Evolutionary conservation across 1,140 invertebrate genomes (phyloP).

Genomic region (Teleogryllus occipitalis): DNA sequence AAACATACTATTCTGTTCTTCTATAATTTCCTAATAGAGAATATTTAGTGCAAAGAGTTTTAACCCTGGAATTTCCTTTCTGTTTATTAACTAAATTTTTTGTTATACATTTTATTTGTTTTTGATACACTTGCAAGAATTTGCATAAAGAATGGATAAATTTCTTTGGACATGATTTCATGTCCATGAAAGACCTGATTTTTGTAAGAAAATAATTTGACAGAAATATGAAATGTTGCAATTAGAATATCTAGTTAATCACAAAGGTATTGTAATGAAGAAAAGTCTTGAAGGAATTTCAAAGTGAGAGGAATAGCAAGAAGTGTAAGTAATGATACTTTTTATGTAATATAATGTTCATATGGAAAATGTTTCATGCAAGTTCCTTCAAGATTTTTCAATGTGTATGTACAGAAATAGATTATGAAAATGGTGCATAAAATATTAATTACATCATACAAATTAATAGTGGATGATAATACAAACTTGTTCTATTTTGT

Average conservation of each 20-base stretch:
- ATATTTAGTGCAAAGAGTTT: too few relatives aligned
- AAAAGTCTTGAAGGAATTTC: neutral
- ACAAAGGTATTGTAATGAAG: neutral
- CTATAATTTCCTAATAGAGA: too few relatives aligned
- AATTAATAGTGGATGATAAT: constrained; percentile 15
- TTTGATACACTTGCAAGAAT: too few relatives aligned
- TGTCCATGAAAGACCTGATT: neutral
- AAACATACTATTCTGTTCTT: neutral
- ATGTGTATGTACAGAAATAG: neutral
- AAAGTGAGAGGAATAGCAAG: neutral
- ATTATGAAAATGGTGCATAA: neutral
- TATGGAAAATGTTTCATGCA: neutral
- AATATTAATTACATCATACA: constrained; percentile 9
- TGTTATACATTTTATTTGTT: too few relatives aligned
- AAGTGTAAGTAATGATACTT: neutral
- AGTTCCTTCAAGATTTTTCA: constrained; percentile 1
- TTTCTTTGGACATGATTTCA: neutral
- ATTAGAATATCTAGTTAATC: neutral
- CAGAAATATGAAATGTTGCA: neutral
- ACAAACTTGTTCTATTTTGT: constrained; percentile 22
- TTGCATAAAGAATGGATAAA: too few relatives aligned
- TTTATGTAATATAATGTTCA: constrained; percentile 6
- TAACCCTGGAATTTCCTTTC: neutral
- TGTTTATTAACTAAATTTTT: neutral
- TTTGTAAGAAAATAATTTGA: neutral